A percentile compares a stretch with the other conserved stretches of the same genome.
These are phyloP conservation scores for Anthonomus grandis DNA, from an alignment of 1,140 invertebrate genomes.

Conservation along the genomic window DNA sequence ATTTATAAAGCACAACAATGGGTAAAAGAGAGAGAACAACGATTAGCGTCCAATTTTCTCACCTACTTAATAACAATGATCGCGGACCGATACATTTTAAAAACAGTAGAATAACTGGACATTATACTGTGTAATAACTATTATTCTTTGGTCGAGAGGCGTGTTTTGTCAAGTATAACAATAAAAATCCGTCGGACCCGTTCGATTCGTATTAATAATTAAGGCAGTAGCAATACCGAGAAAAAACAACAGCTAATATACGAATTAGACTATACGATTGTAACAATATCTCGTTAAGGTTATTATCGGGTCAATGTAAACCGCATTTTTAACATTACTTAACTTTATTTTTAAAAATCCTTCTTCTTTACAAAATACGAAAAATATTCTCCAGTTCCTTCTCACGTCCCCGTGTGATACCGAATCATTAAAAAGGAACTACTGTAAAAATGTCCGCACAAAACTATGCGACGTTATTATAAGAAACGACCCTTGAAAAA, in stretches of 20 bases:
- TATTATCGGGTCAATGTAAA: too few species aligned
- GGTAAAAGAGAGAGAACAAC: too few species aligned
- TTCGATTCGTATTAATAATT: slow-evolving; percentile 23
- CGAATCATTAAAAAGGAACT: background rate
- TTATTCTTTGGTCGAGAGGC: slow-evolving; percentile 21
- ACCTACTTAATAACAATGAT: slow-evolving; percentile 11
- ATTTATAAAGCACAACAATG: too few species aligned
- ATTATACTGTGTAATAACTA: slow-evolving; percentile 23
- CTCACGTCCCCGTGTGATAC: too few species aligned
- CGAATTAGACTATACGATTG: too few species aligned
- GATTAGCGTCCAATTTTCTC: slow-evolving; percentile 12
- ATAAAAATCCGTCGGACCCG: slow-evolving; percentile 17
- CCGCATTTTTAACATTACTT: too few species aligned
- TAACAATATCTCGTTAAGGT: too few species aligned
- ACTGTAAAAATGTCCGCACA: background rate
- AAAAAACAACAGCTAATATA: too few species aligned
- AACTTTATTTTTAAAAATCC: too few species aligned
- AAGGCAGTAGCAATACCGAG: too few species aligned
- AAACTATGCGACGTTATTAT: slow-evolving; percentile 18
- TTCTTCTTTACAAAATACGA: too few species aligned
- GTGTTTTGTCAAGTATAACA: slow-evolving; percentile 25
- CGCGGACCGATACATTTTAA: slow-evolving; percentile 1
- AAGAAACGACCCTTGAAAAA: slow-evolving; percentile 13
- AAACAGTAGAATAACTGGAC: slow-evolving; percentile 18
- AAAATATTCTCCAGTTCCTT: too few species aligned